phyloP scores from a whole-genome alignment of 2,888 invertebrate genomes.

The Torymus tubicola region DNA sequence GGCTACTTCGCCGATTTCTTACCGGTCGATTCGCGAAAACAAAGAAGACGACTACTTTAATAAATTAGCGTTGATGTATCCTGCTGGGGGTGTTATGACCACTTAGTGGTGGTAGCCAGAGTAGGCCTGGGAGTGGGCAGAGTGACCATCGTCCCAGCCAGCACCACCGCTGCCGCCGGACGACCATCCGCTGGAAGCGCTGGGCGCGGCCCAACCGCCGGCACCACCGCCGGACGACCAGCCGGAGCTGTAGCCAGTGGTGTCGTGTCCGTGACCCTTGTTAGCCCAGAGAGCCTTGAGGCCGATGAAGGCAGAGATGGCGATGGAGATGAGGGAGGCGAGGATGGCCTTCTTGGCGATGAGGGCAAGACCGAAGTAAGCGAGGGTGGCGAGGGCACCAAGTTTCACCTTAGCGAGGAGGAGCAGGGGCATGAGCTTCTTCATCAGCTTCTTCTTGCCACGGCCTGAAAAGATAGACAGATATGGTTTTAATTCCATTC shows the following conservation, averaged over 20 bases:
- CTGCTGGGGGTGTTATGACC: background rate
- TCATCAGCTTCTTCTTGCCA: conserved; percentile 79
- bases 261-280: conserved; percentile 66
- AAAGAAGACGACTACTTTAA: background rate
- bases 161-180: conserved; percentile 56
- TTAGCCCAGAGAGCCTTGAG: conserved; percentile 71
- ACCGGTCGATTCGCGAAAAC: background rate
- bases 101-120: conserved; percentile 71
- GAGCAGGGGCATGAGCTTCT: conserved; percentile 79
- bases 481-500: no score
- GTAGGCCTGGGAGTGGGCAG: conserved; percentile 70
- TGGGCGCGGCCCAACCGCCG: no score
- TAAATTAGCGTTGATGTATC: background rate
- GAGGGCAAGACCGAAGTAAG: conserved; percentile 80
- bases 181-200: conserved; percentile 47
- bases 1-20: no score
- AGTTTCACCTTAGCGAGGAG: conserved; percentile 81
- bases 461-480: conserved; percentile 74
- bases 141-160: conserved; percentile 68
- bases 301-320: conserved; percentile 79
- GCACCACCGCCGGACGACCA: conserved; percentile 59
- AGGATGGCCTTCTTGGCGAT: conserved; percentile 82
- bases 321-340: conserved; percentile 80
- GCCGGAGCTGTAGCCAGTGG: conserved; percentile 68
- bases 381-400: conserved; percentile 78